These are phyloP conservation scores for Penaeus monodon DNA, from an alignment of 2,888 invertebrate species.

Conservation along the genomic window DNA sequence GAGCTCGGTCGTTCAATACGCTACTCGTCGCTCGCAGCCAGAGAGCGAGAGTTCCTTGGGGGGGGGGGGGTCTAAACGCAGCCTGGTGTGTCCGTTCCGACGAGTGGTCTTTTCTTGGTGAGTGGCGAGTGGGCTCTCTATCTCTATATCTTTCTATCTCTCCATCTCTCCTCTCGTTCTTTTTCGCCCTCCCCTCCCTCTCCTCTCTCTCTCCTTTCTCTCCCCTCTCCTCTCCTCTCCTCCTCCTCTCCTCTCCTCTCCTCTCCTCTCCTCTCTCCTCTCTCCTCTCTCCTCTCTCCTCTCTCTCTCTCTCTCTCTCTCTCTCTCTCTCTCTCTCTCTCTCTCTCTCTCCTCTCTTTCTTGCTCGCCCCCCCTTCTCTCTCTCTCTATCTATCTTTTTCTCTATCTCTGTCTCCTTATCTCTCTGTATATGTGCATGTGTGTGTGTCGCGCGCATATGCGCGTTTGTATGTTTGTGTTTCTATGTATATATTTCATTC, in stretches of 20 bases:
- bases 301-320: constrained; percentile 18
- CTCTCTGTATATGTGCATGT: no score
- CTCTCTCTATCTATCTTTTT: no score
- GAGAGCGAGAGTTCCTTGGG: neutral
- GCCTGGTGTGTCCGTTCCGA: neutral
- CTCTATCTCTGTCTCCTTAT: no score
- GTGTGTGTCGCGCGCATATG: no score
- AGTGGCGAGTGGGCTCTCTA: neutral
- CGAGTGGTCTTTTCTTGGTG: no score
- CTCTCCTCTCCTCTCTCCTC: neutral
- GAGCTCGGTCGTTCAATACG: neutral
- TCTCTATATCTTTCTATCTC: constrained; percentile 1
- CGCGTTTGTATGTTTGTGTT: no score
- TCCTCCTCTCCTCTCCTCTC: neutral
- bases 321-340: neutral
- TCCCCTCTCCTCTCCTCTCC: neutral
- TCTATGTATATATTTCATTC: no score
- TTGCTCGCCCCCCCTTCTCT: no score
- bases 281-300: neutral
- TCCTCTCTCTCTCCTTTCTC: neutral
- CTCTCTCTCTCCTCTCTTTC: no score
- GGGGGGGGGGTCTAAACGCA: neutral
- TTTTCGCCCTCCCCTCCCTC: neutral
- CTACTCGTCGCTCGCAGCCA: no score
- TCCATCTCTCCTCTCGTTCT: neutral